Evolutionary conservation across 2,888 invertebrate species (phyloP), one percentile per base, ranked within the genome.

Genomic region (Anticlea derivata): DNA sequence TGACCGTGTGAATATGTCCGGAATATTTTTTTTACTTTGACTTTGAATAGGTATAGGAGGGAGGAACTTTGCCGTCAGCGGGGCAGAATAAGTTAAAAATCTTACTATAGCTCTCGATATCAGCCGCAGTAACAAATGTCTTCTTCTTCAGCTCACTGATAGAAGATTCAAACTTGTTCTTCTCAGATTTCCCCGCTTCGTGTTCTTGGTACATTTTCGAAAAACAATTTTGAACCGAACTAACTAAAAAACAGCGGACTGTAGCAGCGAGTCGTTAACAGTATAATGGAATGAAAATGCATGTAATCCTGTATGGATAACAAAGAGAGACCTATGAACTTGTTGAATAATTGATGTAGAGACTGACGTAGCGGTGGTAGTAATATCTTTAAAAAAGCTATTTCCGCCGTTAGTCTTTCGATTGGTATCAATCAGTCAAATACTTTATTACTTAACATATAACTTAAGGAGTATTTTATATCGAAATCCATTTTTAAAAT

Each of bases 111-210:
- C 74, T 82, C 33, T 82, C 76, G 27, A 86, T 77, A 43, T 88
- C 86, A 35, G 79, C 74, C 0, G 72, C 80, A 1, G 86, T 75
- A 7, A 86, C 79, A 59, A 86, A 87, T 0, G 78, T 74, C 35
- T 83, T 89, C 65, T 82, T 84, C 59, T 86, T 86, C 54, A 88
- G 52, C 65, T 88, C 89, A 78, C 83, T 85, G 22, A 89, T 86
- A 0, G 89, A 84, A 1, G 81, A 74, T 55, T 87, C 86, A 43
- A 90, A 89, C 56, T 81, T 86, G 29, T 80, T 87, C 60, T 81
- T 87, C 54, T 83, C 83, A 30, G 66, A 61, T 65, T 64, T 73
- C 1, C 71, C 50, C 6, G 57, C 68, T n/a, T 80, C 81, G 17
- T 60, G 68, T 8, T 80, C 80, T 43, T 83, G 83, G 37, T 76